Percentiles rank a stretch among this genome's conserved stretches.
These are phyloP conservation scores for Philopedon plagiatum DNA, from an alignment of 2,888 invertebrate species.

Conservation along the genomic window DNA sequence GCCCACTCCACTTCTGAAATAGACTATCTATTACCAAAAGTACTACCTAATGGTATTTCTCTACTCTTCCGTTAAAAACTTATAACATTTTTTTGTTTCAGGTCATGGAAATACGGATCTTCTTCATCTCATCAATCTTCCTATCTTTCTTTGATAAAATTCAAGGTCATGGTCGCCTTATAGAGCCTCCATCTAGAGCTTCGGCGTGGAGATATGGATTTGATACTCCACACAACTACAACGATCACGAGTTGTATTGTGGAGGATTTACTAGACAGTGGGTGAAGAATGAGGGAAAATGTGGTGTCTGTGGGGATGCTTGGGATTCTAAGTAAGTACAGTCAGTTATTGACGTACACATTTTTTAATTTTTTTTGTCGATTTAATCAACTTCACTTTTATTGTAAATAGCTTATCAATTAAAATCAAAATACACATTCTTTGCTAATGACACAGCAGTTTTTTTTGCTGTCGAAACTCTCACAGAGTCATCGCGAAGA, in stretches of 20 bases:
- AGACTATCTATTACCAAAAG: no score
- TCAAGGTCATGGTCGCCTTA: constrained; percentile 79
- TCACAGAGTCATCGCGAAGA: no score
- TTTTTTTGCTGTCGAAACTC: no score
- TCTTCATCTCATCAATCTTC: constrained; percentile 21
- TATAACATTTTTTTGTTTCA: constrained; percentile 11
- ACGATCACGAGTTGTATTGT: constrained; percentile 90
- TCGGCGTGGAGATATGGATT: constrained; percentile 93
- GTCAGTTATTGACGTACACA: no score
- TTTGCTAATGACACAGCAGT: no score
- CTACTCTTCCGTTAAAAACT: background rate
- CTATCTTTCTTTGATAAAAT: constrained; percentile 60
- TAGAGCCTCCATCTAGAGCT: constrained; percentile 89
- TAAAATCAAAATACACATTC: no score
- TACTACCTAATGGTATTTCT: no score
- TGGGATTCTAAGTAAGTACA: constrained; percentile 76
- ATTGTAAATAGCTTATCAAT: no score
- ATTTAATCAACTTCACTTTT: no score
- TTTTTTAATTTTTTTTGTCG: no score
- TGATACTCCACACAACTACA: constrained; percentile 89
- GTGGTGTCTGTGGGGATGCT: constrained; percentile 90
- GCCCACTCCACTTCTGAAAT: no score
- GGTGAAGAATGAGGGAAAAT: constrained; percentile 85
- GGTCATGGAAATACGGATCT: constrained; percentile 30
- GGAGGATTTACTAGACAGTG: constrained; percentile 90